Percentiles rank a stretch among this genome's conserved stretches.
phyloP scores from a whole-genome alignment of 2,888 invertebrate species.

The Caenorhabditis virilis region DNA sequence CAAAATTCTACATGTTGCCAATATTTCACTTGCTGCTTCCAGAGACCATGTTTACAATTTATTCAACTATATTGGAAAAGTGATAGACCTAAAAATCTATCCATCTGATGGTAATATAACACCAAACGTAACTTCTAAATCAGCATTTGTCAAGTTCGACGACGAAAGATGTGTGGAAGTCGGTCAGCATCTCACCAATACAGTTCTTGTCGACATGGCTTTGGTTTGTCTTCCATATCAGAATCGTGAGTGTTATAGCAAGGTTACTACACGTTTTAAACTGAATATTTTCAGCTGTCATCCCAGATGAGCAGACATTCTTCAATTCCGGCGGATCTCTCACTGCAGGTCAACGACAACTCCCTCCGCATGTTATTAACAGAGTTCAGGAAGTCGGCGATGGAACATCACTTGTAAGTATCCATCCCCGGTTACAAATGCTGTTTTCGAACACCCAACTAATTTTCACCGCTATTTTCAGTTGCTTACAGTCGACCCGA shows the following conservation, averaged over 20 bases:
- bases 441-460: not conserved
- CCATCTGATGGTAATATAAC: constrained; percentile 58
- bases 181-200: constrained; percentile 97
- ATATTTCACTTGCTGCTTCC: constrained; percentile 64
- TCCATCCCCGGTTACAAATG: not conserved
- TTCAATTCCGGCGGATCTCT: constrained; percentile 89
- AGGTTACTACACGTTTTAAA: not conserved
- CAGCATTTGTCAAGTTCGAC: constrained; percentile 94
- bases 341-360: constrained; percentile 70
- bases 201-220: constrained; percentile 96
- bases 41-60: constrained; percentile 64
- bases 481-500: constrained; percentile 88
- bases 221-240: constrained; percentile 87
- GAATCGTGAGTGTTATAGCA: constrained; percentile 44
- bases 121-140: constrained; percentile 72
- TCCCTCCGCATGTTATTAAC: constrained; percentile 88
- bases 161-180: constrained; percentile 86
- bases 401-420: constrained; percentile 58
- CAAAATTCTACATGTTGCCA: constrained; percentile 65
- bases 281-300: constrained; percentile 23
- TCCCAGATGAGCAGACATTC: constrained; percentile 90
- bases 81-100: constrained; percentile 55
- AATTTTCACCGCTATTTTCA: constrained; percentile 37
- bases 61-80: constrained; percentile 65
- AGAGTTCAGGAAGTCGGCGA: constrained; percentile 71